Evolutionary conservation across 2,113 vertebrate species (phyloP).

Genomic region (Herpailurus yagouaroundi): DNA sequence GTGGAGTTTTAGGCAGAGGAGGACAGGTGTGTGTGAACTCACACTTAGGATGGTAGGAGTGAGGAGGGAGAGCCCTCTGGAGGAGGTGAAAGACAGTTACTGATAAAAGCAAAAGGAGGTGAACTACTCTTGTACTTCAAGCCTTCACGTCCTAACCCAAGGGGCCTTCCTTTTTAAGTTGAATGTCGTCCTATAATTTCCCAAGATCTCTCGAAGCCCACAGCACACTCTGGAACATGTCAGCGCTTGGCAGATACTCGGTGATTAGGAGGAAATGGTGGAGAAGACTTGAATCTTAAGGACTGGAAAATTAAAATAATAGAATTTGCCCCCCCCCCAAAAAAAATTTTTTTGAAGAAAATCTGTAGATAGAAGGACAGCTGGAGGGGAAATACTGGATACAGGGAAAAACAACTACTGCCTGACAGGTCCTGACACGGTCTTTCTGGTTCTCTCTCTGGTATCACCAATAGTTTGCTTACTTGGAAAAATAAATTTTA

Average conservation of each 20-base stretch:
- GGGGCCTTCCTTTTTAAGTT: neutral
- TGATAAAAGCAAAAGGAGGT: neutral
- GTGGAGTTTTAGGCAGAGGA: neutral
- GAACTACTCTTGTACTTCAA: neutral
- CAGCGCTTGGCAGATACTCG: neutral
- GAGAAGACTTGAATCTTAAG: conserved; percentile 4
- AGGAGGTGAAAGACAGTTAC: neutral
- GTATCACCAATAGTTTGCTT: neutral
- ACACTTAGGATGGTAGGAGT: neutral
- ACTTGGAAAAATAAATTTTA: neutral
- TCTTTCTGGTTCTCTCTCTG: neutral
- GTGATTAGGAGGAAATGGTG: neutral
- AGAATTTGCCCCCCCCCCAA: neutral
- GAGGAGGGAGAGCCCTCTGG: neutral
- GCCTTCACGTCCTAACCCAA: neutral
- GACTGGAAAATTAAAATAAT: neutral
- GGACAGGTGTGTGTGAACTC: neutral
- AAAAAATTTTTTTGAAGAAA: neutral
- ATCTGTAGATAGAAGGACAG: neutral
- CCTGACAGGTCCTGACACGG: neutral
- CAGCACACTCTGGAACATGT: neutral
- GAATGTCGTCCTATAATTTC: neutral
- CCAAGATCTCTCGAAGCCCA: neutral
- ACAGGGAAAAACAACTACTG: neutral
- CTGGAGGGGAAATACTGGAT: neutral